Evolutionary conservation across 1,140 invertebrate genomes (phyloP), one percentile per base, ranked within the genome.

Genomic region (Drosophila carrolli): DNA sequence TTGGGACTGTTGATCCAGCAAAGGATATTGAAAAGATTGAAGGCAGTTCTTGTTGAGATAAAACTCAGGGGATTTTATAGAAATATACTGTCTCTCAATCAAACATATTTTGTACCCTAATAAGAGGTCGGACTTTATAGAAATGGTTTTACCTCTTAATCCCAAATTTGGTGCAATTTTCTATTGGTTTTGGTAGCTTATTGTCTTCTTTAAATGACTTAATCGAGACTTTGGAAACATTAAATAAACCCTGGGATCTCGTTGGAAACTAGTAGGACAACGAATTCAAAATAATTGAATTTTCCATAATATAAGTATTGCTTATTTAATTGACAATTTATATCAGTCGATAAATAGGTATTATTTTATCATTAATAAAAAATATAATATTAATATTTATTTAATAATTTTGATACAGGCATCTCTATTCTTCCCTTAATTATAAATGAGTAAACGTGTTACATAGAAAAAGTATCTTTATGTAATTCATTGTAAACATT

Each of bases 1-100:
- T 75, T 75, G 53, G 46, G 46, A 43, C 41, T 58, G 54, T 48
- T 75, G 29, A 74, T 65, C 40, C 58, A 74, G 58, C 58, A 75
- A 75, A 75, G 59, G 71, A 63, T 50, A 44, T 44, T 56, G 16
- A 58, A 71, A 16, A 57, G 67, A 71, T 70, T 11, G 41, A n/a
- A 19, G 67, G 51, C 43, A 23, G 35, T 7, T 59, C 37, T 59
- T 32, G 44, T 13, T 41, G 44, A 14, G 35, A 59, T 61, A 58
- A 56, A 46, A 44, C 32, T n/a, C 38, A 40, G 2, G 47, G 47
- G 38, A 68, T n/a, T 66, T 68, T 44, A 57, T 57, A 44, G 29
- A 57, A 56, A 57, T 50, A 70, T 48, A 41, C 27, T 7, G 40
- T 37, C 65, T 48, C 65, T 50, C 37, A 57, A 71, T 70, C 16